phyloP scores from a whole-genome alignment of 2,113 vertebrate genomes.

The Notothenia coriiceps region DNA sequence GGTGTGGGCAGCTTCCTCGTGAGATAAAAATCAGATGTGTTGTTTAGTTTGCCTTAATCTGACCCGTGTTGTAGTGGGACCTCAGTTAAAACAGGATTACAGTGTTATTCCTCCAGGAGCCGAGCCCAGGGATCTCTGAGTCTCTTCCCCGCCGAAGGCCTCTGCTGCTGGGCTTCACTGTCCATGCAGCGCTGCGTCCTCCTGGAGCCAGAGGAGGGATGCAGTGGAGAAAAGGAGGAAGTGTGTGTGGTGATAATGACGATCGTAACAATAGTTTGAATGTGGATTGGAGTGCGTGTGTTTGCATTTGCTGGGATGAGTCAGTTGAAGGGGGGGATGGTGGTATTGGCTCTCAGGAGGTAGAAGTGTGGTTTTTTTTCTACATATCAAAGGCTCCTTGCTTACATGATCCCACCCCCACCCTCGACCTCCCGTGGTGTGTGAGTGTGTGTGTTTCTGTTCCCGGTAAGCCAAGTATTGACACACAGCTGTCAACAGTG shows the following conservation, averaged over 20 bases:
- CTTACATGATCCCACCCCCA: slow-evolving; percentile 42
- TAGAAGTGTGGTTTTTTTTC: slow-evolving; percentile 51
- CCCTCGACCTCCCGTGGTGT: slow-evolving; percentile 84
- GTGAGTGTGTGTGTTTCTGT: slow-evolving; percentile 64
- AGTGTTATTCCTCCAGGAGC: slow-evolving; percentile 2
- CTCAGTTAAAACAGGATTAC: slow-evolving; percentile 22
- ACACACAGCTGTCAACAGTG: slow-evolving; percentile 64
- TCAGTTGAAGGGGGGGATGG: slow-evolving; percentile 26
- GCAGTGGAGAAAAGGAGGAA: slow-evolving; percentile 1
- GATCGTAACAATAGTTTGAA: slow-evolving; percentile 18
- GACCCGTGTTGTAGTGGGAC: slow-evolving; percentile 27
- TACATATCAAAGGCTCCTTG: slow-evolving; percentile 78
- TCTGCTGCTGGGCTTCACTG: slow-evolving; percentile 17
- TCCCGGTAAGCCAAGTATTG: slow-evolving; percentile 58
- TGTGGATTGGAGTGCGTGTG: slow-evolving; percentile 22
- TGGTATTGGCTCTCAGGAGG: slow-evolving; percentile 47
- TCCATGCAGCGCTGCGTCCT: background rate
- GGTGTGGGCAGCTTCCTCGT: background rate
- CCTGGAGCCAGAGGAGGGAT: slow-evolving; percentile 1
- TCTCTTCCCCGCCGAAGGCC: background rate
- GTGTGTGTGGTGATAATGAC: slow-evolving; percentile 10
- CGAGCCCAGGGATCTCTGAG: slow-evolving; percentile 14
- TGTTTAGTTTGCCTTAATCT: slow-evolving; percentile 5
- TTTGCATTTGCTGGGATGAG: slow-evolving; percentile 37
- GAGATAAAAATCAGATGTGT: background rate